Percentiles rank a stretch among this genome's conserved stretches.
These are phyloP conservation scores for Trichonephila inaurata DNA, from an alignment of 1,140 invertebrate species.

Conservation along the genomic window DNA sequence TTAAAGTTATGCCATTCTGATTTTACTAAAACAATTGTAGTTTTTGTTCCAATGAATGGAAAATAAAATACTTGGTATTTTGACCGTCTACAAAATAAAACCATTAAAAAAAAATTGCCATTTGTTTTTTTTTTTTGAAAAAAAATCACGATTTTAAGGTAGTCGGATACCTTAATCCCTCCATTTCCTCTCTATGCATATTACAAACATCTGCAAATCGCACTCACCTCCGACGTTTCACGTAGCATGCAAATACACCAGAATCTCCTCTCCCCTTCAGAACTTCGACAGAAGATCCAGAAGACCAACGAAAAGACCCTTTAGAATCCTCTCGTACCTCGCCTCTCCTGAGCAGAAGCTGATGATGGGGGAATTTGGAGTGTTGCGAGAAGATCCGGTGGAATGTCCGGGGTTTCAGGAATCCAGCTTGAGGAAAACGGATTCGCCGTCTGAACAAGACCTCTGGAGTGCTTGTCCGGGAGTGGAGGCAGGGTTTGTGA, in stretches of 20 bases:
- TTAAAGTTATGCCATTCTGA: too few species aligned
- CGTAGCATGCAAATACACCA: constrained; percentile 3
- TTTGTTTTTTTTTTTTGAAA: too few species aligned
- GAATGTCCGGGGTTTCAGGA: constrained; percentile 9
- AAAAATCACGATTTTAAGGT: too few species aligned
- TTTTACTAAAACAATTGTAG: too few species aligned
- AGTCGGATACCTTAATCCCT: too few species aligned
- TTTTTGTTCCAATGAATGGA: too few species aligned
- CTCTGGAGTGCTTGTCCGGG: not conserved
- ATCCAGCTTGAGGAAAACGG: constrained; percentile 5
- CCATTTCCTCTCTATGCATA: too few species aligned
- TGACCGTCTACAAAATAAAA: too few species aligned
- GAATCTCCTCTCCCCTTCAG: not conserved
- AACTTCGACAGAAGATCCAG: not conserved
- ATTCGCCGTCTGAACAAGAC: constrained; percentile 15
- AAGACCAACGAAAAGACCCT: not conserved
- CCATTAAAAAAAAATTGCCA: too few species aligned
- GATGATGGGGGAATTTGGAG: not conserved
- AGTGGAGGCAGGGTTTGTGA: constrained; percentile 5
- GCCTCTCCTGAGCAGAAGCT: not conserved
- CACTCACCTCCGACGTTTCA: constrained; percentile 34
- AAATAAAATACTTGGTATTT: too few species aligned
- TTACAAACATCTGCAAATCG: not conserved
- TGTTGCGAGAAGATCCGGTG: not conserved
- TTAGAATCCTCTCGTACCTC: not conserved